Evolutionary conservation across 2,888 invertebrate species (phyloP), one percentile per base, ranked within the genome.

Genomic region (Steinernema scapterisci): DNA sequence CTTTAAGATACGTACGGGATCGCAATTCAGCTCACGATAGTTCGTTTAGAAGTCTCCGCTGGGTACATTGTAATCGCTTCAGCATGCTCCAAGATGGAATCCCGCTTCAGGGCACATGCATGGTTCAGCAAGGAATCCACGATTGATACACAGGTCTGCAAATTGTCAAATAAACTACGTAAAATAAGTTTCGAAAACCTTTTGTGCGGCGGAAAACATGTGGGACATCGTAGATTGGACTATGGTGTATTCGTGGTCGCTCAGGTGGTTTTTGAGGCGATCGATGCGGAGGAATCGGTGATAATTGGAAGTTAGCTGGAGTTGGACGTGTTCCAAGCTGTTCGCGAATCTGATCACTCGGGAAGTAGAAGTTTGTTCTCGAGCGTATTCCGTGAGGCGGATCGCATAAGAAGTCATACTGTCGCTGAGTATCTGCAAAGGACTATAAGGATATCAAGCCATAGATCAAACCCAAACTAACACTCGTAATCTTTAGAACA

Each of bases 351-450:
- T 25, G 1, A 63, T 1, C 5, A 63, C 63, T 6, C 63, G 63
- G 13, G 27, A 9, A 7, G 27, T 63, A 5, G 63, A 11, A 23
- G 31, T 25, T 27, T 21, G 25, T 5, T 63, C 63, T 6, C 63
- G 63, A 1, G 31, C 27, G 25, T 27, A 31, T 25, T 63, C 63
- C 16, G 27, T 9, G 31, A 63, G 63, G 1, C 63, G 79, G 0
- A 72, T 45, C 3, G 74, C 75, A 52, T 78, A 78, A 21, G 73
- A 76, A 16, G 27, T 48, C 11, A 79, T 63, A 46, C 78, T 72
- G 71, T 79, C 79, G 6, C 75, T 56, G 46, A 79, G 48, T 9
- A 80, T 79, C 79, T 79, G 54, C 56, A 79, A 71, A 16, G 16
- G n/a, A n/a, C n/a, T n/a, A n/a, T n/a, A n/a, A n/a, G n/a, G n/a